Evolutionary conservation across 2,888 invertebrate genomes (phyloP), one percentile per base, ranked within the genome.

Genomic region (Ophion slaviceki): DNA sequence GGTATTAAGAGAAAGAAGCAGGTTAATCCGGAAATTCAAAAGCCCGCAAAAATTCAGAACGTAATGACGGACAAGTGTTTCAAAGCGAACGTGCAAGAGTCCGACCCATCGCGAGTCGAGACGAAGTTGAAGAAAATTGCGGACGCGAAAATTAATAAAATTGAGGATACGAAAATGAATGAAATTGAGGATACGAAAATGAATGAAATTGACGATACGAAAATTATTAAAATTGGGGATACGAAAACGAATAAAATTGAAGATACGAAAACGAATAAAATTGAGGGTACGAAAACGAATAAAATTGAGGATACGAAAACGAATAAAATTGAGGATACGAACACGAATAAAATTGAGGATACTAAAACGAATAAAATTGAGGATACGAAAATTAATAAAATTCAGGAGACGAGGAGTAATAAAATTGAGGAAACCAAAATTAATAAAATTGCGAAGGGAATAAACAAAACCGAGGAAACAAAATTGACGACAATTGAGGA

Each of bases 1-100:
- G 77, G 72, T n/a, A 7, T 68, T 10, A 87, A 86, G 59, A 71
- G 82, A 57, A 86, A 72, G 28, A 81, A 79, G 4, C 76, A 80
- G 45, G 14, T 57, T 8, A 59, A 66, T 4, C n/a, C 20, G 3
- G 86, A 84, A 66, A 68, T 20, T 1, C 11, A 76, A 20, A 79
- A 80, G 10, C 20, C 20, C 8, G 66, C 11, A 17, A 75, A 83
- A 78, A 59, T 78, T 2, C 10, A 24, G 11, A 28, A 45, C n/a
- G 45, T 68, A 8, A 36, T 53, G 28, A 14, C n/a, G 0, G 78
- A 76, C 61, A 59, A 66, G 14, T 66, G 40, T 57, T 20, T 32
- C 32, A 78, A 61, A 72, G 59, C 64, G 10, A 78, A 64, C 28
- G 32, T 53, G 20, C 53, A 80, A 36, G 80, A 80, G 14, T 53